These are phyloP conservation scores for Pardosa pseudoannulata DNA, from an alignment of 2,888 invertebrate genomes.

Conservation along the genomic window DNA sequence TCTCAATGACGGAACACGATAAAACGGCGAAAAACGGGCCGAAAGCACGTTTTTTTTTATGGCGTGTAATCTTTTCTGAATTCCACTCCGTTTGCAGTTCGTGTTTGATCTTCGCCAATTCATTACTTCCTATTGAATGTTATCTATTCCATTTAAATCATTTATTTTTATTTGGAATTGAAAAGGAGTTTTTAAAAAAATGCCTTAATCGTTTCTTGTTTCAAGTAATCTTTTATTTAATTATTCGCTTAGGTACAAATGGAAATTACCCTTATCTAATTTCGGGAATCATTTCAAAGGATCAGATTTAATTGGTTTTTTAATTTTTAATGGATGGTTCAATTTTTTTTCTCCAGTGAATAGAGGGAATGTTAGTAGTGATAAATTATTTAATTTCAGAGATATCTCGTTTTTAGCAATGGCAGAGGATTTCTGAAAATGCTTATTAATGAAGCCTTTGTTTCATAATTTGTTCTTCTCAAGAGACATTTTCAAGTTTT, in stretches of 20 bases:
- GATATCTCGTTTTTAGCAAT: neutral
- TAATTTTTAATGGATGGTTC: too few relatives aligned
- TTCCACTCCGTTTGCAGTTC: neutral
- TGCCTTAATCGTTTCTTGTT: neutral
- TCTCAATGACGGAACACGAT: neutral
- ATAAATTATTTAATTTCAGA: neutral
- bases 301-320: neutral
- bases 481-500: too few relatives aligned
- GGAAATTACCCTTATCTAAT: constrained; percentile 3
- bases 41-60: neutral
- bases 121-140: constrained; percentile 7
- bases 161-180: neutral
- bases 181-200: neutral
- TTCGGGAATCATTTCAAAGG: neutral
- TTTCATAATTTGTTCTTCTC: neutral
- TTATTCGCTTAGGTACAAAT: neutral
- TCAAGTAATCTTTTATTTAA: neutral
- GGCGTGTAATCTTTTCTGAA: neutral
- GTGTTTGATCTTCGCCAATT: neutral
- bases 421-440: neutral
- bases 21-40: constrained; percentile 1
- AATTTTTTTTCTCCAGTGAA: neutral
- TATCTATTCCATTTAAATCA: neutral
- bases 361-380: neutral
- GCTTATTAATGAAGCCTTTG: neutral